Base-by-base conservation (phyloP, 2,888 invertebrate genomes). In the Clistopyga incitator region DNA sequence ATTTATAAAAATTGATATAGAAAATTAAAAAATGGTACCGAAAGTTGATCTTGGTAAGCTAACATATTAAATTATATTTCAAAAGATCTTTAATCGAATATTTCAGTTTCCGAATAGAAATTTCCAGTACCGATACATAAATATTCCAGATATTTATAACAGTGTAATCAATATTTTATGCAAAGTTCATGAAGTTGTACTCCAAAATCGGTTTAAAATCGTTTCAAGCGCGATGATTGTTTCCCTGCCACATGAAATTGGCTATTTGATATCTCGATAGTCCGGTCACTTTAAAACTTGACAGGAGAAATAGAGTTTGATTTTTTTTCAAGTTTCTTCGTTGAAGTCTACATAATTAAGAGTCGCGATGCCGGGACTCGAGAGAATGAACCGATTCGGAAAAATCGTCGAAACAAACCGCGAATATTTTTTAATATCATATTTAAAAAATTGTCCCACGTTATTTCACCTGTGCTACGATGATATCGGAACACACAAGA, bases 381-480 rank as follows among this genome's bases (percentile, higher is more conserved):
- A 89, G 71, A 83, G 75, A 18, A 70, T 85, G 67, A 89, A 86
- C 61, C 87, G 78, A 52, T 68, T 85, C n/a, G 89, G 89, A 4
- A 80, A 82, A 20, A 83, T 88, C 42, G 84, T 89, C 15, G 88
- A 91, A 47, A 84, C 78, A 18, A 87, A 86, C 70, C 87, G 86
- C 8, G 87, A 89, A 45, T 84, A 87, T 59, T 85, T 89, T 42
- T 78, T 90, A 18, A 87, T 88, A 50, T 87, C 79, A 25, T 92
- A 91, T 64, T 79, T 86, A 20, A 89, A 87, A 70, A 88, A 86
- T 61, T 92, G 85, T 64, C 92, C 91, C 4, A 86, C 68, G 1
- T 81, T 93, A 29, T 91, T 89, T 78, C 90, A 88, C 65, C 78
- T 93, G 8, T 90, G 90, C 68, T 91, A 88, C 87, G 92, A 92